These are phyloP conservation scores for Myotis yumanensis DNA, from an alignment of 2,113 vertebrate genomes.

Conservation along the genomic window DNA sequence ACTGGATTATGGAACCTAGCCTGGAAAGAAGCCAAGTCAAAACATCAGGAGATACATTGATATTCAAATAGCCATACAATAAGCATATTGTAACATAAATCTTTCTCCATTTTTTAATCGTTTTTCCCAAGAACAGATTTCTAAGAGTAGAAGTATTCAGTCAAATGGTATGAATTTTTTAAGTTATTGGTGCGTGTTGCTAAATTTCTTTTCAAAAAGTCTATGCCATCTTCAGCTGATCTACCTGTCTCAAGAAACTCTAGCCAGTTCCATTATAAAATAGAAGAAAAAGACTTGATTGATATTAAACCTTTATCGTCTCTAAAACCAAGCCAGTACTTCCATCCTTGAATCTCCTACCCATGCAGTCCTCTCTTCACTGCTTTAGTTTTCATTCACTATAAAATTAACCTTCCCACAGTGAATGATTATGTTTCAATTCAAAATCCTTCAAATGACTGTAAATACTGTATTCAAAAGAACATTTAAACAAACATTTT, in stretches of 20 bases:
- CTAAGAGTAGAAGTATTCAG: not conserved
- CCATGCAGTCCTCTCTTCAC: not conserved
- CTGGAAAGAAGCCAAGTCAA: not conserved
- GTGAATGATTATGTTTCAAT: not conserved
- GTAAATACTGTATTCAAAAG: not conserved
- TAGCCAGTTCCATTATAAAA: not conserved
- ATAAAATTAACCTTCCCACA: conserved; percentile 4
- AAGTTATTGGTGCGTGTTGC: not conserved
- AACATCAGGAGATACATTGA: not conserved
- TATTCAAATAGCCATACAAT: not conserved
- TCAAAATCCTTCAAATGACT: not conserved
- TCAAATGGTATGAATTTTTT: not conserved
- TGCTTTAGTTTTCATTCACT: not conserved
- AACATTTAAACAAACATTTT: not conserved
- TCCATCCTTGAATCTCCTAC: not conserved
- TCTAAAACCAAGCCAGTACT: not conserved
- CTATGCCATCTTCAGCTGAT: not conserved
- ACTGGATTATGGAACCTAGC: not conserved
- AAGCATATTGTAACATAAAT: not conserved
- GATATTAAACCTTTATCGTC: not conserved
- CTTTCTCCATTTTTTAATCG: not conserved
- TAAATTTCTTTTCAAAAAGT: not conserved
- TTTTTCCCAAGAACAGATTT: not conserved
- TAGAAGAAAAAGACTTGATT: not conserved
- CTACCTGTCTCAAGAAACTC: not conserved